Evolutionary conservation across 2,797 vertebrate species (phyloP).

Genomic region (Ptychobarbus kaznakovi): DNA sequence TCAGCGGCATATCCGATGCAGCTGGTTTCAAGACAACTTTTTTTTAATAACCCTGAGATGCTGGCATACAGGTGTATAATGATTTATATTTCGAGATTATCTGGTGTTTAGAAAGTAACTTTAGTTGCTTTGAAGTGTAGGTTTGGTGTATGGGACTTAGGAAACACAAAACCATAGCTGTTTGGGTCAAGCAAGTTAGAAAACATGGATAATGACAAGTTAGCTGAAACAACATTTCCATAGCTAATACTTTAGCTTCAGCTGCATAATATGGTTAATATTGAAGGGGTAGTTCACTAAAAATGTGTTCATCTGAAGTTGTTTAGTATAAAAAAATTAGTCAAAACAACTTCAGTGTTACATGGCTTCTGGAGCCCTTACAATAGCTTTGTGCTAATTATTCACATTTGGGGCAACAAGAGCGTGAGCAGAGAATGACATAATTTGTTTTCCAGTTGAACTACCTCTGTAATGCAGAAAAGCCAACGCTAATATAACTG

Average conservation of each 20-base stretch:
- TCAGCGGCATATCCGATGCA: conserved; percentile 29
- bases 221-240: background rate
- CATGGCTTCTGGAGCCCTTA: background rate
- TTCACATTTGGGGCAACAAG: background rate
- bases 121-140: background rate
- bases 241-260: background rate
- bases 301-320: background rate
- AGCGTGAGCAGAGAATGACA: background rate
- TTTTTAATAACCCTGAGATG: conserved; percentile 1
- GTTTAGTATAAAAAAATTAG: background rate
- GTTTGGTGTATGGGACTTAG: background rate
- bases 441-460: conserved; percentile 8
- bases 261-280: background rate
- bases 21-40: background rate
- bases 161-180: background rate
- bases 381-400: background rate
- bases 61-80: conserved; percentile 13
- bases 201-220: background rate
- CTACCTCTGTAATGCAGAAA: conserved; percentile 23
- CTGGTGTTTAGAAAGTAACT: background rate
- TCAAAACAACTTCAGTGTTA: background rate
- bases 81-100: background rate
- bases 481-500: conserved; percentile 20
- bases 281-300: background rate
- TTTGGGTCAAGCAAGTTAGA: background rate